Evolutionary conservation across 2,113 vertebrate genomes (phyloP).

Genomic region (Lepisosteus oculatus): DNA sequence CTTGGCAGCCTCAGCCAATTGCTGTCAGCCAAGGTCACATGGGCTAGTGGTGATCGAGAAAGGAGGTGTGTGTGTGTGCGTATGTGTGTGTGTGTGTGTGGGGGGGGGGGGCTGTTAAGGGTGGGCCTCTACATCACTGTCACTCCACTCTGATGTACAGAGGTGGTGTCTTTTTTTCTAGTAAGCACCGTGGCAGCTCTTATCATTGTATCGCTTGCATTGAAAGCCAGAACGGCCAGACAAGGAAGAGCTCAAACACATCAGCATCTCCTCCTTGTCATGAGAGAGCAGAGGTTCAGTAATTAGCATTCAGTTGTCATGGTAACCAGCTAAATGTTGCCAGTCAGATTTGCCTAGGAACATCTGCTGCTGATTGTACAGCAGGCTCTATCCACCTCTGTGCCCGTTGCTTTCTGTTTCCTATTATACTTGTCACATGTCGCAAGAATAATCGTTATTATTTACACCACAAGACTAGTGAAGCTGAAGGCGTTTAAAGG

Average conservation of each 20-base stretch:
- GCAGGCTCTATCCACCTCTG: constrained; percentile 9
- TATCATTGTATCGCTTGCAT: constrained; percentile 17
- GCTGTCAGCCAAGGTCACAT: constrained; percentile 59
- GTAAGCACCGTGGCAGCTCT: constrained; percentile 20
- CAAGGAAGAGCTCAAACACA: constrained; percentile 47
- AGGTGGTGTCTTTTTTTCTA: constrained; percentile 36
- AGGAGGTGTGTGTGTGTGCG: constrained; percentile 25
- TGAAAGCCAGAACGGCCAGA: constrained; percentile 3
- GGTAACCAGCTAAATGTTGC: constrained; percentile 93
- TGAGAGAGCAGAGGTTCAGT: constrained; percentile 67
- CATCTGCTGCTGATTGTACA: constrained; percentile 68
- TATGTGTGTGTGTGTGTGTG: constrained; percentile 26
- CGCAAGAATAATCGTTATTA: background rate
- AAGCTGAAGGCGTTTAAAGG: background rate
- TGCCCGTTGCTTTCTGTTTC: background rate
- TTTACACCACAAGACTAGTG: constrained; percentile 22
- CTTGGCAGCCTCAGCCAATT: constrained; percentile 75
- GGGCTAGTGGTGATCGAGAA: constrained; percentile 32
- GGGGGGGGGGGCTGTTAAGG: constrained; percentile 28
- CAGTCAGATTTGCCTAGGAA: constrained; percentile 79
- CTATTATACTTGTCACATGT: constrained; percentile 5
- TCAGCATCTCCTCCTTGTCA: constrained; percentile 70
- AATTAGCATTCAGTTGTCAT: constrained; percentile 92
- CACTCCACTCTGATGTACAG: constrained; percentile 37
- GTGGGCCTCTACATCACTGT: constrained; percentile 52